Conservation (phyloP, 1,140 invertebrate species). For the Apis dorsata region DNA sequence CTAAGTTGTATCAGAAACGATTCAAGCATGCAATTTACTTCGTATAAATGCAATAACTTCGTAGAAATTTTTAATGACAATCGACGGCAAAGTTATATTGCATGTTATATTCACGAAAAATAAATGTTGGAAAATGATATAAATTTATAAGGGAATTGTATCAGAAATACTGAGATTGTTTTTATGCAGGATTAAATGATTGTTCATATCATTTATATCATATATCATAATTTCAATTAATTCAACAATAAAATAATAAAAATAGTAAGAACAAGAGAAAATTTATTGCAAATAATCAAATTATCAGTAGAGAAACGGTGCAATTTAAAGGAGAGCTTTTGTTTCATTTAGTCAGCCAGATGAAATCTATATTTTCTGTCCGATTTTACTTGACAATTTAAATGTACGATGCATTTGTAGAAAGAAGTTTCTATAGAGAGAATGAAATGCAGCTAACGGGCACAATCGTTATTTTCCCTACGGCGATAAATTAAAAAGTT, state of each 20-base stretch:
- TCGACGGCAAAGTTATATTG: not conserved
- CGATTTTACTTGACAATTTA: conserved; percentile 32
- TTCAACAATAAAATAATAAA: not conserved
- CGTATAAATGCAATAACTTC: too few relatives aligned
- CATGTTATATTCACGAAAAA: not conserved
- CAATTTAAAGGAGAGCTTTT: conserved; percentile 20
- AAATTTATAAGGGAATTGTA: not conserved
- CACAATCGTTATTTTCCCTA: conserved; percentile 43
- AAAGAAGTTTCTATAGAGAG: not conserved
- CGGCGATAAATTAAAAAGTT: conserved; percentile 47
- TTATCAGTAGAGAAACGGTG: not conserved
- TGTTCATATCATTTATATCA: not conserved
- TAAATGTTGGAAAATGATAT: too few relatives aligned
- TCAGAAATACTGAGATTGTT: not conserved
- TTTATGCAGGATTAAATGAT: not conserved
- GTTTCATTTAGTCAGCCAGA: conserved; percentile 3
- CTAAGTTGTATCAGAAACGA: not conserved
- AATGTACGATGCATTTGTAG: conserved; percentile 5
- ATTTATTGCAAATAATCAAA: not conserved
- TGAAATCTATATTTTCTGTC: conserved; percentile 24
- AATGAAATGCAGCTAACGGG: conserved; percentile 30
- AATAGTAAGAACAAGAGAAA: not conserved
- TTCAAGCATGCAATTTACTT: not conserved
- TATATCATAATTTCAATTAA: not conserved
- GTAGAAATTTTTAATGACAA: conserved; percentile 6